Base-by-base conservation (phyloP, 1,140 invertebrate species). In the Teleopsis dalmanni region DNA sequence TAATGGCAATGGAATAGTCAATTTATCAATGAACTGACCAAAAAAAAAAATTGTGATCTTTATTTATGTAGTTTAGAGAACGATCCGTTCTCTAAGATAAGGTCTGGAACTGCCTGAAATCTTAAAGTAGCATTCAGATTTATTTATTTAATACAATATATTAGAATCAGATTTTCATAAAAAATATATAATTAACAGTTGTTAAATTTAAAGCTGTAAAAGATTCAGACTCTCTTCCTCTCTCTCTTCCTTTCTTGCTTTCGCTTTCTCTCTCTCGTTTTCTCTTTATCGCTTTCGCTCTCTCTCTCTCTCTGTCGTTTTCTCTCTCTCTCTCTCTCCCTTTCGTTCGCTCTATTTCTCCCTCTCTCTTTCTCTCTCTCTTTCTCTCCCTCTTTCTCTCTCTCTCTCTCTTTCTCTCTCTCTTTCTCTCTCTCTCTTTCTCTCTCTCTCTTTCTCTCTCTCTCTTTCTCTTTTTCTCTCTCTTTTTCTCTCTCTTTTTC, bases 351-450 rank as follows among this genome's bases (percentile, higher is more conserved):
- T 4, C 5, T 16, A 16, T 16, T 22, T 16, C 36, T 18, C 27
- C 13, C 27, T n/a, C 13, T n/a, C 13, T n/a, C 11, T 19, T 38
- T 4, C 21, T 19, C 21, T 19, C 21, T 38, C 36, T 5, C 19
- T 18, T 11, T 5, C 5, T 38, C 16, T 38, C 19, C 21, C 36
- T 38, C 19, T 19, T 22, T 19, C 36, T 11, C n/a, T 38, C 21
- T 11, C 19, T 19, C 36, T 16, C n/a, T 38, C 19, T 19, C n/a
- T 38, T 38, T 38, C n/a, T 38, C 36, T 38, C n/a, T 38, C 36
- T 38, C n/a, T 16, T 22, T 22, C 11, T 38, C 36, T 19, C 19
- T 38, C 36, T 16, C n/a, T n/a, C 21, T 19, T 11, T 38, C 19
- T 19, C n/a, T 8, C 19, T 34, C 16, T 36, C 9, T 36, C 35